These are phyloP conservation scores for Nerophis ophidion DNA, from an alignment of 2,113 vertebrate genomes.

Conservation along the genomic window DNA sequence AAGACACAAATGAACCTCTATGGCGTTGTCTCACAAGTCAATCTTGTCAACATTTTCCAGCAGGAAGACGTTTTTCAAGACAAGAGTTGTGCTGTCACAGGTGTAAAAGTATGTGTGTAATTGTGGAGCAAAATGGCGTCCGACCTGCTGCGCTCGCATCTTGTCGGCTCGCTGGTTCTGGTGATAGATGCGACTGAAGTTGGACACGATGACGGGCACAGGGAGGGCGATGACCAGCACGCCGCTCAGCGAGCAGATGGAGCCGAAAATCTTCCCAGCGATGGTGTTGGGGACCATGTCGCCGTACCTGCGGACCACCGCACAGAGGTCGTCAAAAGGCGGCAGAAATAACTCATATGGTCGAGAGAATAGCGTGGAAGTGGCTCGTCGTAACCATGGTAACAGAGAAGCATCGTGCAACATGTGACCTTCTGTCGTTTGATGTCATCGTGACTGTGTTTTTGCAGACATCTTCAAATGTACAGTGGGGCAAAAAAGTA, in stretches of 20 bases:
- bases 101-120: too few species aligned
- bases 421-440: background rate
- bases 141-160: conserved; percentile 65
- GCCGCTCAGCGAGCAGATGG: conserved; percentile 64
- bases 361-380: too few species aligned
- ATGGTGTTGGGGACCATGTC: conserved; percentile 69
- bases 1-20: too few species aligned
- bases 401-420: too few species aligned
- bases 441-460: background rate
- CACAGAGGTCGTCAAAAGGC: background rate
- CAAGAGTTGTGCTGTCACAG: too few species aligned
- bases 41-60: too few species aligned
- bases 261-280: conserved; percentile 65
- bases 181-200: conserved; percentile 69
- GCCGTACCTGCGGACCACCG: conserved; percentile 41
- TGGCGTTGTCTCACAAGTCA: too few species aligned
- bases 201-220: conserved; percentile 65
- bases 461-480: too few species aligned
- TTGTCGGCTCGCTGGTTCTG: conserved; percentile 67
- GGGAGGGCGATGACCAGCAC: conserved; percentile 66
- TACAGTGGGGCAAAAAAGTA: too few species aligned
- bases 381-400: too few species aligned
- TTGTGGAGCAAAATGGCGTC: background rate
- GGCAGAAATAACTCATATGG: too few species aligned
- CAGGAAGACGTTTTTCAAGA: too few species aligned